These are phyloP conservation scores for Urocynchramus pylzowi DNA, from an alignment of 2,113 vertebrate species.

Conservation along the genomic window DNA sequence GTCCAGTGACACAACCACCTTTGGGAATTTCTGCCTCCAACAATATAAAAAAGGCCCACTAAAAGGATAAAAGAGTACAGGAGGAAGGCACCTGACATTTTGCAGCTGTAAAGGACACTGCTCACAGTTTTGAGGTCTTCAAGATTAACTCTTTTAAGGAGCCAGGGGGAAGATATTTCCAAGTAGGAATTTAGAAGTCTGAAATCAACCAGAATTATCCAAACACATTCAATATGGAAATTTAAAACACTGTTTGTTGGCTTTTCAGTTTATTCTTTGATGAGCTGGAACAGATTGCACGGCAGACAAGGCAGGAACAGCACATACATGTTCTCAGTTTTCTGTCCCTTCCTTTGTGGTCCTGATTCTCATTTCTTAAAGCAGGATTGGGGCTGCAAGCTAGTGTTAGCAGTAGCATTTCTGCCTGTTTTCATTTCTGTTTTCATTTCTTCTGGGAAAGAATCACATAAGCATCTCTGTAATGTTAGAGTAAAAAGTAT, in stretches of 20 bases:
- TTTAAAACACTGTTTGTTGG: background rate
- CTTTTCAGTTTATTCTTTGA: conserved; percentile 28
- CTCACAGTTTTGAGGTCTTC: background rate
- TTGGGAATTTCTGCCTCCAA: background rate
- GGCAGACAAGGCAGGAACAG: background rate
- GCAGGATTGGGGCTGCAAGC: background rate
- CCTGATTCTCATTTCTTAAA: background rate
- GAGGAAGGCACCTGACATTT: background rate
- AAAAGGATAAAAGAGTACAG: background rate
- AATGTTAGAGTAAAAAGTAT: background rate
- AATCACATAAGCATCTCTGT: background rate
- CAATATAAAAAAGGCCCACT: background rate
- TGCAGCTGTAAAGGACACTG: background rate
- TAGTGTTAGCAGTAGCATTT: background rate
- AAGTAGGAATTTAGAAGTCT: background rate
- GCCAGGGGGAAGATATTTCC: background rate
- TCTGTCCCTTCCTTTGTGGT: background rate
- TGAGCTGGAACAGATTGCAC: background rate
- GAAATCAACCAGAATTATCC: background rate
- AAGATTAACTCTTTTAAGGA: background rate
- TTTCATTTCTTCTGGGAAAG: background rate
- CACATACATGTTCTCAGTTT: background rate
- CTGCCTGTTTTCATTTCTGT: background rate
- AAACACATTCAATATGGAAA: background rate
- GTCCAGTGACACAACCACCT: background rate